A percentile compares a stretch with the other conserved stretches of the same genome.
Evolutionary conservation across 2,888 invertebrate genomes (phyloP).

Genomic region (Coenonympha arcania): DNA sequence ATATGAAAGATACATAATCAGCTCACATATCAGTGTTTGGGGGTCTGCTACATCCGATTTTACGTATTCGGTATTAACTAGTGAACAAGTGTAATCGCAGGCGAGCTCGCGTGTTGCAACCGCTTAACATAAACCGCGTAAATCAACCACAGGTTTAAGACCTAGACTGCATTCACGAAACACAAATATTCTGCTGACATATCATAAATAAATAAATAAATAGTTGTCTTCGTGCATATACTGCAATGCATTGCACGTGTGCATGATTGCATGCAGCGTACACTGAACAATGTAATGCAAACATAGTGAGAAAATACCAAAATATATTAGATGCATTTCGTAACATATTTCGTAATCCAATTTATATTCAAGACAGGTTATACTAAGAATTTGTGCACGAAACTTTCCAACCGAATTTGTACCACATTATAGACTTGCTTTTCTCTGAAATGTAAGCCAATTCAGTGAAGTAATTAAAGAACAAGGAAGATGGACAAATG

Average conservation of each 20-base stretch:
- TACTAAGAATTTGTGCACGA: background rate
- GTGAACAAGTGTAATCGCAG: too few species aligned
- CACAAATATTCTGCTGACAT: background rate
- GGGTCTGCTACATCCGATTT: constrained; percentile 13
- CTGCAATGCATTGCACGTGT: too few species aligned
- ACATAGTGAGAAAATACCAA: background rate
- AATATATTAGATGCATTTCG: too few species aligned
- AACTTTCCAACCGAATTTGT: background rate
- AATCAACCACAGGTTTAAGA: constrained; percentile 13
- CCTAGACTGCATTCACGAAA: background rate
- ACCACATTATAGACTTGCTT: background rate
- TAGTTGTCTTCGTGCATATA: too few species aligned
- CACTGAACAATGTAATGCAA: too few species aligned
- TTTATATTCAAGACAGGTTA: background rate
- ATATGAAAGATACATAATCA: too few species aligned
- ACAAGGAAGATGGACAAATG: too few species aligned
- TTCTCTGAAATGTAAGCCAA: background rate
- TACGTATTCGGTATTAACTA: constrained; percentile 12
- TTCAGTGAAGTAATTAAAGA: too few species aligned
- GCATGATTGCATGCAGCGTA: too few species aligned
- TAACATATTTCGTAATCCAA: background rate
- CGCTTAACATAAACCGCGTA: constrained; percentile 18
- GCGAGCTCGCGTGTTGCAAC: constrained; percentile 28
- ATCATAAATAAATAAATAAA: too few species aligned
- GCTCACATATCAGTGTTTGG: constrained; percentile 18